phyloP scores from a whole-genome alignment of 30 jellyfish, hydroid and myxozoan species.

The Hydra vulgaris region DNA sequence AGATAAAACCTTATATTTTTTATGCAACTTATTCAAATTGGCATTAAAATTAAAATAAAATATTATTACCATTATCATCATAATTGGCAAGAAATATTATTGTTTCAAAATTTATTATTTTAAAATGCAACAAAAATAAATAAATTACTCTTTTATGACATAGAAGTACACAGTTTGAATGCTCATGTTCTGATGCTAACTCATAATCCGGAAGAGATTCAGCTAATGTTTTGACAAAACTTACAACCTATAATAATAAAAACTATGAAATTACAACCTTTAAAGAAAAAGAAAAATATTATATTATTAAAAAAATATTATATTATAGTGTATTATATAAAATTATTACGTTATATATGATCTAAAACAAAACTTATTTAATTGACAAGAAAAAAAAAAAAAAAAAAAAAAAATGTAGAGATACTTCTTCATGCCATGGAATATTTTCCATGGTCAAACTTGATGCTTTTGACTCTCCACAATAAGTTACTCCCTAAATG shows the following conservation, averaged over 20 bases:
- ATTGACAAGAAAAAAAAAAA: neutral
- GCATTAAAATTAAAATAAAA: too few species aligned
- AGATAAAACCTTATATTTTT: too few species aligned
- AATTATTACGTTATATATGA: too few species aligned
- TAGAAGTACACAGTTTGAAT: constrained; percentile 84
- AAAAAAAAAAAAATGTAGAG: neutral
- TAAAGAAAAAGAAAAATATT: neutral
- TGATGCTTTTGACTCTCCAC: constrained; percentile 98
- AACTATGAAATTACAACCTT: neutral
- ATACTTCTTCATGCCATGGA: constrained; percentile 99
- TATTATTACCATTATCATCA: too few species aligned
- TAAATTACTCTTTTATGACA: constrained; percentile 81
- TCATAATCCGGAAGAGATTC: constrained; percentile 72
- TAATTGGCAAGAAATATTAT: too few species aligned
- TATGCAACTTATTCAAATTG: too few species aligned
- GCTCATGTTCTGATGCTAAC: constrained; percentile 97
- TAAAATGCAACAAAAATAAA: neutral
- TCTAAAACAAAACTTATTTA: neutral
- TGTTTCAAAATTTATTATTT: too few species aligned
- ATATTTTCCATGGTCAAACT: constrained; percentile 78
- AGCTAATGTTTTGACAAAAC: constrained; percentile 61
- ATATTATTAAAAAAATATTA: neutral
- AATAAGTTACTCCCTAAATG: constrained; percentile 86
- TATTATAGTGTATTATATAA: too few species aligned
- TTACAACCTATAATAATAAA: constrained; percentile 54